phyloP scores from a whole-genome alignment of 2,888 invertebrate species.

The Brachynemurus nebulosus region DNA sequence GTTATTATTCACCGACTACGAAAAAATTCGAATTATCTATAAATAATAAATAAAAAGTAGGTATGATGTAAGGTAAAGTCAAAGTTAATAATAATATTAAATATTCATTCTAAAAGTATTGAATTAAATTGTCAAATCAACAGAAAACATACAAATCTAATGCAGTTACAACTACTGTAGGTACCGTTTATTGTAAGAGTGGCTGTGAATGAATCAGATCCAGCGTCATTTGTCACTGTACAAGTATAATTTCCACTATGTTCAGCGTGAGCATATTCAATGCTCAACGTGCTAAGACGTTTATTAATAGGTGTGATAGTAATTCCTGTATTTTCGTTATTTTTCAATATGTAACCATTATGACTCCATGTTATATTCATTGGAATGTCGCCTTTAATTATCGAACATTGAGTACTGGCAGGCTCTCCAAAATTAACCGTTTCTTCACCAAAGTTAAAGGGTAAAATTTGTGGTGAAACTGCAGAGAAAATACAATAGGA shows the following conservation, averaged over 20 bases:
- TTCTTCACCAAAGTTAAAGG: slow-evolving; percentile 36
- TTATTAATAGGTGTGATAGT: slow-evolving; percentile 46
- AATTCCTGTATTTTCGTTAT: slow-evolving; percentile 35
- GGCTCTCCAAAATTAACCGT: slow-evolving; percentile 57
- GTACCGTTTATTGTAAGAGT: slow-evolving; percentile 41
- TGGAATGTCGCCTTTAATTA: slow-evolving; percentile 65
- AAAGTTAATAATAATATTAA: no score
- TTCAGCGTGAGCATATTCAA: slow-evolving; percentile 42
- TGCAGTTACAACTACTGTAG: no score
- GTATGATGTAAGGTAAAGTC: no score
- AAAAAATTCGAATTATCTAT: no score
- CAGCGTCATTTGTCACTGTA: slow-evolving; percentile 41
- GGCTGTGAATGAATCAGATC: slow-evolving; percentile 36
- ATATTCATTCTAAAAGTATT: no score
- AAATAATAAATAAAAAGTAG: no score
- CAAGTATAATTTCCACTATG: slow-evolving; percentile 51
- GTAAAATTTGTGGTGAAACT: slow-evolving; percentile 34
- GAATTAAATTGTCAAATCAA: no score
- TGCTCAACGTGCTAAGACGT: slow-evolving; percentile 48
- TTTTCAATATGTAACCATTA: slow-evolving; percentile 36
- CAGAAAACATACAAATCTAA: no score
- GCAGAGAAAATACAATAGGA: no score
- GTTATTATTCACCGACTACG: no score
- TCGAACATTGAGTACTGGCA: slow-evolving; percentile 53
- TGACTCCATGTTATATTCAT: slow-evolving; percentile 63